Conservation (phyloP, 1,140 invertebrate genomes). For the Coenobita brevimanus region DNA sequence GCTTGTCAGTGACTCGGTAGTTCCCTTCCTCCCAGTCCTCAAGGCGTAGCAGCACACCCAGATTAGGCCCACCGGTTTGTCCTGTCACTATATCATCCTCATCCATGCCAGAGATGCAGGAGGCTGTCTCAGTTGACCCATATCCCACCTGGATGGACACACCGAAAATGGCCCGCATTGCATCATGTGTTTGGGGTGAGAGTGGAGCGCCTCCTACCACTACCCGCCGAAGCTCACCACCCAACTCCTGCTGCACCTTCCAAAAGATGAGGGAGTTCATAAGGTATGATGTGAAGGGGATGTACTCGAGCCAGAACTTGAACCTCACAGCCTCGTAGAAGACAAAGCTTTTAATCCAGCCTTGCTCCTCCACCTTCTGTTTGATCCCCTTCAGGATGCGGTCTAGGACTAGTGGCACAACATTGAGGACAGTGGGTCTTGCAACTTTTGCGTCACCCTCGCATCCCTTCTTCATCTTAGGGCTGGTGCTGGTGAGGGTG, state of each 20-base stretch:
- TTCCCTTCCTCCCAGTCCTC: slow-evolving; percentile 97
- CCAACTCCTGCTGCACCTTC: slow-evolving; percentile 86
- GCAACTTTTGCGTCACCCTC: slow-evolving; percentile 77
- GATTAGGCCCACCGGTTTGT: slow-evolving; percentile 91
- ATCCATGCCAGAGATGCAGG: slow-evolving; percentile 92
- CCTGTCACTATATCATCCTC: slow-evolving; percentile 85
- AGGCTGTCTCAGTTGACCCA: slow-evolving; percentile 97
- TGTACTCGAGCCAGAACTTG: slow-evolving; percentile 87
- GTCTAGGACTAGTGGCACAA: slow-evolving; percentile 75
- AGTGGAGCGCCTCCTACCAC: slow-evolving; percentile 96
- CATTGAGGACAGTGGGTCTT: slow-evolving; percentile 78
- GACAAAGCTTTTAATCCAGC: slow-evolving; percentile 80
- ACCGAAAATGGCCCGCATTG: slow-evolving; percentile 94
- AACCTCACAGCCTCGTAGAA: slow-evolving; percentile 95
- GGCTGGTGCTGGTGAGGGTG: slow-evolving; percentile 75
- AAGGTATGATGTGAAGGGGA: slow-evolving; percentile 88
- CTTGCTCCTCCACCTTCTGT: slow-evolving; percentile 86
- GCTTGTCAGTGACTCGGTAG: slow-evolving; percentile 91
- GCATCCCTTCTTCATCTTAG: slow-evolving; percentile 77
- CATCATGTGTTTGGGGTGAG: slow-evolving; percentile 93
- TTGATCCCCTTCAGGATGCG: slow-evolving; percentile 75
- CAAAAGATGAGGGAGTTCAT: slow-evolving; percentile 85
- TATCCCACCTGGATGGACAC: slow-evolving; percentile 93
- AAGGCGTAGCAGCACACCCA: slow-evolving; percentile 88
- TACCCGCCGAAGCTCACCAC: slow-evolving; percentile 89